Conservation (phyloP, 1,140 invertebrate species). For the Tetramorium parvispinum region DNA sequence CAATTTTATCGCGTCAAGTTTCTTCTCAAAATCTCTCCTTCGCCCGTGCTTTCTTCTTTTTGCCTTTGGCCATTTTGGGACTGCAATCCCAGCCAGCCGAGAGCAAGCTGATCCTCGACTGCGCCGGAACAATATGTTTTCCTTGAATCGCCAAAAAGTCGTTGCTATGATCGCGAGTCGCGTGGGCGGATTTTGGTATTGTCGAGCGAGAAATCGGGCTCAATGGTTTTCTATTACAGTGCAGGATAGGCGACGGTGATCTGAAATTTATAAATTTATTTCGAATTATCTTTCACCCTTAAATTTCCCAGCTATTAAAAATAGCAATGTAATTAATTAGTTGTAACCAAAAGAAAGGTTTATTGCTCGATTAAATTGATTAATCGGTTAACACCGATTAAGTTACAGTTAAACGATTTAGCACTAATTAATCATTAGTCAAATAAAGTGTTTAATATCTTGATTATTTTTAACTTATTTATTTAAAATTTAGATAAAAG, state of each 20-base stretch:
- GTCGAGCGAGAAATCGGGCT: conserved; percentile 77
- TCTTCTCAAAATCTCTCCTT: conserved; percentile 28
- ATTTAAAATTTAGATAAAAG: too few relatives aligned
- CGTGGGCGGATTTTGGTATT: conserved; percentile 53
- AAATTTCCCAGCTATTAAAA: background rate
- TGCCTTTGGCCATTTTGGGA: conserved; percentile 28
- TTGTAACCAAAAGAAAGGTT: too few relatives aligned
- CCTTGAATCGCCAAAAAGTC: conserved; percentile 66
- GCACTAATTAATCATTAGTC: too few relatives aligned
- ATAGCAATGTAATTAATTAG: too few relatives aligned
- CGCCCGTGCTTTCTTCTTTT: conserved; percentile 37
- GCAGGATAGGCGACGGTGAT: conserved; percentile 65
- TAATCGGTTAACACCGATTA: too few relatives aligned
- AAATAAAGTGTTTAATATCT: too few relatives aligned
- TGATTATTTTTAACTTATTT: too few relatives aligned
- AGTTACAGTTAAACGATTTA: too few relatives aligned
- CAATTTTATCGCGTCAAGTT: background rate
- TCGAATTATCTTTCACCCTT: conserved; percentile 1
- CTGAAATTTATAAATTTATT: conserved; percentile 59
- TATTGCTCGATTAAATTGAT: too few relatives aligned
- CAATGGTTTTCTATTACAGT: conserved; percentile 74
- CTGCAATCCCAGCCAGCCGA: conserved; percentile 44
- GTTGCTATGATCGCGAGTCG: conserved; percentile 7
- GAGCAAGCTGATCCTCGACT: conserved; percentile 56
- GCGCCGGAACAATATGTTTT: conserved; percentile 58